Evolutionary conservation across 1,140 invertebrate genomes (phyloP).

Genomic region (Zaprionus ghesquierei): DNA sequence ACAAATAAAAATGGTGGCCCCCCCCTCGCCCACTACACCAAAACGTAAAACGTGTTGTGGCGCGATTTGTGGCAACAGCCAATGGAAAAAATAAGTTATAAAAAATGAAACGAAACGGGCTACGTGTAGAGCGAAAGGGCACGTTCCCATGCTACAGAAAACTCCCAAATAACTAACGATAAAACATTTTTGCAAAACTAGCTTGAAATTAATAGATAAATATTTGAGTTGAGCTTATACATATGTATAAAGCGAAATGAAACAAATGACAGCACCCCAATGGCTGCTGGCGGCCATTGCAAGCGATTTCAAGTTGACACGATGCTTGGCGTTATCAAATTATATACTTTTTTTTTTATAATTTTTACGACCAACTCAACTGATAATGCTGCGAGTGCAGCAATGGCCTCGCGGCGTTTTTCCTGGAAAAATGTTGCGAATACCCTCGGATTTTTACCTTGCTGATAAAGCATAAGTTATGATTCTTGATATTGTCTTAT

Average conservation of each 20-base stretch:
- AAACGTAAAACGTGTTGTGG: constrained; percentile 65
- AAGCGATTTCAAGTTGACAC: not conserved
- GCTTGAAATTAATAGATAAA: not conserved
- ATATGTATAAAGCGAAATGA: not conserved
- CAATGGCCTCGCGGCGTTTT: constrained; percentile 57
- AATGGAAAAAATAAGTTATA: constrained; percentile 63
- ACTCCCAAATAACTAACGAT: constrained; percentile 9
- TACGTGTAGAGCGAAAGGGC: constrained; percentile 61
- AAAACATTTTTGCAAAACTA: constrained; percentile 1
- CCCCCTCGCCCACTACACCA: not conserved
- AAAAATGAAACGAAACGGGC: constrained; percentile 16
- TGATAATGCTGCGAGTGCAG: constrained; percentile 3
- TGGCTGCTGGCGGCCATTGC: constrained; percentile 7
- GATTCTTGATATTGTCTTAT: not conserved
- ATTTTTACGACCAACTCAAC: not conserved
- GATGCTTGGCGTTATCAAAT: constrained; percentile 14
- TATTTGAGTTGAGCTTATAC: too few species aligned
- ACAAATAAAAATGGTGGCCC: constrained; percentile 67
- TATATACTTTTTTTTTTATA: not conserved
- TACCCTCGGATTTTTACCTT: constrained; percentile 16
- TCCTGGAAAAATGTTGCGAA: constrained; percentile 62
- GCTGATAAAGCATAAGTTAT: constrained; percentile 61
- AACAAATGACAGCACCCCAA: not conserved
- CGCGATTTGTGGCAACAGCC: constrained; percentile 50
- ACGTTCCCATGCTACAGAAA: constrained; percentile 46